Percentiles rank a stretch among this genome's conserved stretches.
Evolutionary conservation across 2,113 vertebrate genomes (phyloP).

Genomic region (Apus apus): DNA sequence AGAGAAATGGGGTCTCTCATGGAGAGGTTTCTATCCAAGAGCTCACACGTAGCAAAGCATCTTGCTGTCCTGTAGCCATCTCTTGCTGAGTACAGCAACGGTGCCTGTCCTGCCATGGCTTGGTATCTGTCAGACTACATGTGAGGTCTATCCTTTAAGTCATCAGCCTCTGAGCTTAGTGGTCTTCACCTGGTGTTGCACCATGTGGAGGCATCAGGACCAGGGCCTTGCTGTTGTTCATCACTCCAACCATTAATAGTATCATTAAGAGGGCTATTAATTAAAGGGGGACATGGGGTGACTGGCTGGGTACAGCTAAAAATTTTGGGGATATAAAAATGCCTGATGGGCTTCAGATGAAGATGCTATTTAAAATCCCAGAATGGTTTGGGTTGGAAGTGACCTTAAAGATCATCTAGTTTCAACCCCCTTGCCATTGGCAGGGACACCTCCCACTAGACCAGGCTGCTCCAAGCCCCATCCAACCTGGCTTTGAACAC

Average conservation of each 20-base stretch:
- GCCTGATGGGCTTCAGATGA: not conserved
- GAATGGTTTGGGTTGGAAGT: too few species aligned
- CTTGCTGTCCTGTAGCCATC: not conserved
- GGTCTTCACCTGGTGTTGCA: accelerated
- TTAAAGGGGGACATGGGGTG: not conserved
- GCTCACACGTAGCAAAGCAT: not conserved
- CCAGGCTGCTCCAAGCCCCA: too few species aligned
- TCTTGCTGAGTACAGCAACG: not conserved
- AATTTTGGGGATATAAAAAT: not conserved
- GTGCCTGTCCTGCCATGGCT: accelerated
- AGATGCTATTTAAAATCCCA: not conserved
- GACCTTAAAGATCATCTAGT: too few species aligned
- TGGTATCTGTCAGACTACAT: not conserved
- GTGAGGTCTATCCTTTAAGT: not conserved
- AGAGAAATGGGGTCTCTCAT: not conserved
- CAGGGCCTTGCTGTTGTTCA: not conserved
- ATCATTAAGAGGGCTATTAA: not conserved
- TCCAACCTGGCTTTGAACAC: too few species aligned
- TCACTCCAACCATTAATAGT: not conserved
- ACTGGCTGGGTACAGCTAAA: not conserved
- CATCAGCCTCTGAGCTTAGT: not conserved
- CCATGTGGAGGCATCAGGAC: not conserved
- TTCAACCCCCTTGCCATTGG: too few species aligned
- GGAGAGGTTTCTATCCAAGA: not conserved
- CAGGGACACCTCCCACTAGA: too few species aligned